Conservation (phyloP, 2,797 vertebrate genomes). For the Hemitrygon akajei region DNA sequence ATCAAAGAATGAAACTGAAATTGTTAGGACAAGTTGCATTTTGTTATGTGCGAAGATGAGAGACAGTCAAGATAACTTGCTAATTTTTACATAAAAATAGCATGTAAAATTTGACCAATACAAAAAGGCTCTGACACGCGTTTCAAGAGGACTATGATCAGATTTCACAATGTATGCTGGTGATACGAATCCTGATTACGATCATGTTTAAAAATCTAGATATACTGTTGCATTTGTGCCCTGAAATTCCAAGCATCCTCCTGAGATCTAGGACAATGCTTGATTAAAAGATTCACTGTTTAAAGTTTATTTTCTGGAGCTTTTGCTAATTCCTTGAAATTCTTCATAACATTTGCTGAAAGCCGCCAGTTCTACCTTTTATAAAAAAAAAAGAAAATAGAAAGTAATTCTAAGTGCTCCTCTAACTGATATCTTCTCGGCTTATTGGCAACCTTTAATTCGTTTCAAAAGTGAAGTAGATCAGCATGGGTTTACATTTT, state of each 20-base stretch:
- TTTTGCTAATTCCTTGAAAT: neutral
- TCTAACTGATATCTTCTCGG: neutral
- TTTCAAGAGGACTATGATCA: neutral
- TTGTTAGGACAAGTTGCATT: neutral
- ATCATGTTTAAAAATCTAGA: neutral
- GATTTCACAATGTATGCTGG: too few relatives aligned
- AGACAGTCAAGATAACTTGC: neutral
- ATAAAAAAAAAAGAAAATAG: neutral
- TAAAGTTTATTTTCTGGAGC: neutral
- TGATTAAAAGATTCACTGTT: neutral
- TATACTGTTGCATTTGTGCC: neutral
- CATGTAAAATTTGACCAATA: neutral
- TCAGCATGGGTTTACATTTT: neutral
- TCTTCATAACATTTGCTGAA: neutral
- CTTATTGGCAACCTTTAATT: neutral
- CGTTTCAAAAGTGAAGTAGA: neutral
- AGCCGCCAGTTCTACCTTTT: neutral
- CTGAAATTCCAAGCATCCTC: neutral
- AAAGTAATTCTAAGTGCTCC: neutral
- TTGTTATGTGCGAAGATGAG: neutral
- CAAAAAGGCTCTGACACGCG: neutral
- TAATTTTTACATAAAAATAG: neutral
- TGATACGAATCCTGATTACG: neutral
- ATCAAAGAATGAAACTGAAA: neutral
- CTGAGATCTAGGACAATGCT: neutral